Conservation (phyloP, 1,140 invertebrate genomes). For the Gerris buenoi region DNA sequence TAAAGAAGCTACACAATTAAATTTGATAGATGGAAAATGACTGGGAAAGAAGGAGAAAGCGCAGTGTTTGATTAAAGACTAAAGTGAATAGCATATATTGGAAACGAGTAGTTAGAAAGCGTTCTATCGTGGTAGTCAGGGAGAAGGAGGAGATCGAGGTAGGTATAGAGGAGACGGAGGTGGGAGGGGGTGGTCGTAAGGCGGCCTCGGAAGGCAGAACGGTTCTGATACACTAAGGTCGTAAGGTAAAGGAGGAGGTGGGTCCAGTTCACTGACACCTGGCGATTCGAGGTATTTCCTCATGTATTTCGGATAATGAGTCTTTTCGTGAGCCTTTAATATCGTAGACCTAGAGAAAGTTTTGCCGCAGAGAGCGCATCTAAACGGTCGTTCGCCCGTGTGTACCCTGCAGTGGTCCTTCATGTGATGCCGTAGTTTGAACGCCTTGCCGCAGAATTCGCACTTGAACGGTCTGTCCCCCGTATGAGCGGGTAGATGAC, state of each 20-base stretch:
- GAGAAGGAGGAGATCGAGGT: conserved; percentile 16
- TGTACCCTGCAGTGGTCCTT: conserved; percentile 83
- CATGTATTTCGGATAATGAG: conserved; percentile 77
- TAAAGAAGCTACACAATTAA: too few relatives aligned
- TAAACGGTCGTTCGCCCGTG: conserved; percentile 76
- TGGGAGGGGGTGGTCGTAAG: conserved; percentile 11
- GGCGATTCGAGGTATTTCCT: conserved; percentile 71
- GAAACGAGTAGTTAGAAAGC: not conserved
- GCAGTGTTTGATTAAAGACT: too few relatives aligned
- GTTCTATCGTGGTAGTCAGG: conserved; percentile 12
- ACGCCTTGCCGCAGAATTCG: conserved; percentile 79
- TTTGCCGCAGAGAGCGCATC: conserved; percentile 73
- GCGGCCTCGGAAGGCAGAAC: conserved; percentile 19
- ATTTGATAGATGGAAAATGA: too few relatives aligned
- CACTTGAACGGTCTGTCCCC: conserved; percentile 78
- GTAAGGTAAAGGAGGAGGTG: conserved; percentile 21
- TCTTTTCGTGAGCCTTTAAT: conserved; percentile 79
- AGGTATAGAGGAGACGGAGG: conserved; percentile 14
- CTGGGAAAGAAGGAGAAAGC: too few relatives aligned
- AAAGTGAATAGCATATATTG: not conserved
- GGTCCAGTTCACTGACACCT: conserved; percentile 53
- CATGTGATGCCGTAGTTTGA: conserved; percentile 80
- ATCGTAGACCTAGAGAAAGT: conserved; percentile 78
- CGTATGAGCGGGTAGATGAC: conserved; percentile 72
- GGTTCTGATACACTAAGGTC: conserved; percentile 20